phyloP scores from a whole-genome alignment of 2,797 vertebrate species.

The Enteromius paludinosus region DNA sequence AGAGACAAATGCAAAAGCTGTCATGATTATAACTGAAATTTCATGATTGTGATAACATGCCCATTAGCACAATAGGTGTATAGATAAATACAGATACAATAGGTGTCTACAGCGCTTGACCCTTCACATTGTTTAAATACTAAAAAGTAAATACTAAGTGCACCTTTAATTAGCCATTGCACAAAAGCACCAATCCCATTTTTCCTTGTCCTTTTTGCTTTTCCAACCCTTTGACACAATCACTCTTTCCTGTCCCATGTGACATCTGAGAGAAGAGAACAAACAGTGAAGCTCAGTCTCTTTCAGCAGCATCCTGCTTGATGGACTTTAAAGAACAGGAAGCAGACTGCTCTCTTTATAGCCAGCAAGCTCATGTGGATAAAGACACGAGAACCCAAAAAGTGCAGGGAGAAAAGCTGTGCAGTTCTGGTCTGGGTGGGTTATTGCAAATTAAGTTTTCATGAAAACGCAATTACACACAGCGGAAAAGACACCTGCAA shows the following conservation, averaged over 20 bases:
- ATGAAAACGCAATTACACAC: constrained; percentile 59
- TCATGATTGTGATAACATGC: not conserved
- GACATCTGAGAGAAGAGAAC: constrained; percentile 59
- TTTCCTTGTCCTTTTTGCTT: constrained; percentile 39
- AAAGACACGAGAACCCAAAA: constrained; percentile 59
- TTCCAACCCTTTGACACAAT: constrained; percentile 36
- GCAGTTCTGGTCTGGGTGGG: constrained; percentile 2
- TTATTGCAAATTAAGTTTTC: constrained; percentile 71
- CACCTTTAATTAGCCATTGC: constrained; percentile 33
- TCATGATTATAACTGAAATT: not conserved
- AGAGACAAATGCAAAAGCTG: not conserved
- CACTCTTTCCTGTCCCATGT: constrained; percentile 59
- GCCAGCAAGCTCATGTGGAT: constrained; percentile 66
- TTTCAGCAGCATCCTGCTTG: constrained; percentile 65
- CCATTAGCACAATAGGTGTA: not conserved
- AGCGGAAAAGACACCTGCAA: constrained; percentile 71
- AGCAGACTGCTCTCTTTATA: constrained; percentile 66
- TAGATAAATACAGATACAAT: not conserved
- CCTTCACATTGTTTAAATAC: not conserved
- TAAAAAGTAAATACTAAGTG: not conserved
- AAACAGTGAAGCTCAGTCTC: constrained; percentile 63
- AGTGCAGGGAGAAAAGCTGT: constrained; percentile 54
- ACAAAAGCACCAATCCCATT: constrained; percentile 14
- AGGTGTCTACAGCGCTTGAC: not conserved
- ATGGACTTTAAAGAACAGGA: constrained; percentile 64